Evolutionary conservation across 2,888 invertebrate genomes (phyloP), one percentile per base, ranked within the genome.

Genomic region (Cetonia aurata): DNA sequence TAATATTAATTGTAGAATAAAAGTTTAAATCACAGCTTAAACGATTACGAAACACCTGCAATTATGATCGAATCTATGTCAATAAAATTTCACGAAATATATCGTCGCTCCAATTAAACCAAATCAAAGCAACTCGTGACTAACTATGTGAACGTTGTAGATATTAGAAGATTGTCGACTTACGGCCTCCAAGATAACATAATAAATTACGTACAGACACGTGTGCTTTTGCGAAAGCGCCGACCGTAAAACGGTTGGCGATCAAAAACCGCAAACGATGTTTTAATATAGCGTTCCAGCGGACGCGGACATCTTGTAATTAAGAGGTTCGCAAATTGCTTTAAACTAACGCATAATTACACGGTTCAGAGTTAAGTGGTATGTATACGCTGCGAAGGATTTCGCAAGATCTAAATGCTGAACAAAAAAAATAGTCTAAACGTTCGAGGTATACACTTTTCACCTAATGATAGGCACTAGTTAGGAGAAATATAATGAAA

Each of bases 261-360:
- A 13, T 10, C n/a, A 53, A 57, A 59, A 57, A 25, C 17, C 25
- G 13, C 44, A 59, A 59, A 13, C 25, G 59, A 59, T 59, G 25
- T 25, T 59, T 25, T 59, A 59, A 59, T 59, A 25, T 42, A 9
- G 6, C 25, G 25, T 17, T 59, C 25, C 42, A 42, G 44, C 59
- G 19, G 31, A 25, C 12, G 15, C 50, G 25, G 25, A 17, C 59
- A 25, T 44, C 42, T 44, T 59, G 25, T 59, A 59, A 59, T 59
- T 59, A 59, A 59, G 33, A 59, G n/a, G 44, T 44, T 59, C 46
- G 59, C 59, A 59, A 59, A 59, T 59, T 59, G 44, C 44, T 59
- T 59, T 44, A 59, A 59, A 42, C 19, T 31, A 12, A 46, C 33
- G 8, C 19, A 17, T 59, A 59, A 59, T 59, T 59, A 59, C 25